Evolutionary conservation across 1,140 invertebrate species (phyloP), one percentile per base, ranked within the genome.

Genomic region (Drosophila tsacasi): DNA sequence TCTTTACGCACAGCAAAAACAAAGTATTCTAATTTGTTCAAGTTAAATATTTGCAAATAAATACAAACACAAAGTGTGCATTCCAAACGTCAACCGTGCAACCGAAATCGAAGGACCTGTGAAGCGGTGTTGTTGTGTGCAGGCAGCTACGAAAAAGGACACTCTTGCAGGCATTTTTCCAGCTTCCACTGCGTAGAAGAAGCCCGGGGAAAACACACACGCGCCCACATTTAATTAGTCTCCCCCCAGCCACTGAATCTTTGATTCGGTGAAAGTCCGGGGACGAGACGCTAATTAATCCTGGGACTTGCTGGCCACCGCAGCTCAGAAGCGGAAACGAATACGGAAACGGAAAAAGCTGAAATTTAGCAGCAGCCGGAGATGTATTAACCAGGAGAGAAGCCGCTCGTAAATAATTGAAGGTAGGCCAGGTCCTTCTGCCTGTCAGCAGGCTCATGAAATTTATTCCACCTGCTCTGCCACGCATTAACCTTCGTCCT

Each of bases 381-480:
- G 46, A 67, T 64, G 73, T 66, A 73, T 71, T 77, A 58, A 75
- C 55, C 65, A 60, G 60, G 44, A 69, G 62, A 39, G 54, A 25
- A 15, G 66, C 72, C 73, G 67, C 81, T 76, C 71, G 59, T 91
- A 76, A 89, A 91, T 91, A 85, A 83, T 91, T 91, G 58, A 83
- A 91, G 89, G 89, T 91, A 91, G 50, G 76, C 63, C 37, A 67
- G 62, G 32, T 32, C 17, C 55, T 72, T 32, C 52, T 39, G 21
- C 27, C 67, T 81, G 80, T 91, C 83, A 71, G 75, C 80, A 72
- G 61, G 44, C 52, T 64, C 23, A 42, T 69, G 63, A 62, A 78
- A 80, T 83, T 83, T 76, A 80, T 63, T 46, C 27, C 17, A 27
- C 44, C 12, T 19, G 52, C 40, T 27, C 67, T n/a, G 27, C 62